Conservation (phyloP, 2,797 vertebrate species). For the Sciaenops ocellatus region DNA sequence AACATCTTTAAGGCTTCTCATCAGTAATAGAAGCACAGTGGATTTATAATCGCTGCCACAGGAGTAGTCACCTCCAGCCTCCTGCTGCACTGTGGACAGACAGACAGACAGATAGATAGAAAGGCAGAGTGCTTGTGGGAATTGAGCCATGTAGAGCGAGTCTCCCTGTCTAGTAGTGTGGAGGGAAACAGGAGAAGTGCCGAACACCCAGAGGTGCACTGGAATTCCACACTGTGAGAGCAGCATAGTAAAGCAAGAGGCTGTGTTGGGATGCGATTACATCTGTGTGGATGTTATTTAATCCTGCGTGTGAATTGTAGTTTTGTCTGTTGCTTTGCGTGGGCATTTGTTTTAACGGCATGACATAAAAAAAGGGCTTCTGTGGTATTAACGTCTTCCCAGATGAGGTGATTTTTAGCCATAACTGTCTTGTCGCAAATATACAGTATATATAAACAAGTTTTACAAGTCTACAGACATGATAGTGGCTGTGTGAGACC, state of each 20-base stretch:
- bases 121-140: slow-evolving; percentile 59
- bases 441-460: not conserved
- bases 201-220: slow-evolving; percentile 66
- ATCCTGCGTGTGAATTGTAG: slow-evolving; percentile 5
- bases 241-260: slow-evolving; percentile 30
- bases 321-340: slow-evolving; percentile 9
- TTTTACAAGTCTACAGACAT: not conserved
- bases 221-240: slow-evolving; percentile 62
- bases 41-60: slow-evolving; percentile 68
- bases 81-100: slow-evolving; percentile 52
- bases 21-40: slow-evolving; percentile 73
- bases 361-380: slow-evolving; percentile 2
- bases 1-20: slow-evolving; percentile 77
- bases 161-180: slow-evolving; percentile 53
- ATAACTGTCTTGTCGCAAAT: not conserved
- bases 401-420: not conserved
- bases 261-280: slow-evolving; percentile 42
- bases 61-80: slow-evolving; percentile 66
- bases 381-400: not conserved
- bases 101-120: slow-evolving; percentile 27
- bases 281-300: slow-evolving; percentile 43
- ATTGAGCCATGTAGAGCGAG: slow-evolving; percentile 62
- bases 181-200: slow-evolving; percentile 60
- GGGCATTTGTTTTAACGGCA: slow-evolving; percentile 13
- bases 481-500: not conserved